Evolutionary conservation across 2,797 vertebrate species (phyloP).

Genomic region (Pygocentrus nattereri): DNA sequence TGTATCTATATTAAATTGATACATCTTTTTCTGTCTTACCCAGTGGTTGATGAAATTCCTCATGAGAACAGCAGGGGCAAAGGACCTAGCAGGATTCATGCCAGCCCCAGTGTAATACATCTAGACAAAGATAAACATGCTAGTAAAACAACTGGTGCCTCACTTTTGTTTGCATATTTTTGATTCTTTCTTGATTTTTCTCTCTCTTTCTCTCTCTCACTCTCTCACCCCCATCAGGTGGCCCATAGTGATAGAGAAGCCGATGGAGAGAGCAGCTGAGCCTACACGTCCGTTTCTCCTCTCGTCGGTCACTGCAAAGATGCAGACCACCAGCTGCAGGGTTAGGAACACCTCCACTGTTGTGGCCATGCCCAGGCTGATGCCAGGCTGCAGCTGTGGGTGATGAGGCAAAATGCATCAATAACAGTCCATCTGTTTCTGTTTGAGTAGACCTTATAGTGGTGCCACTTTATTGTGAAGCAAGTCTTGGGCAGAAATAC

Average conservation of each 20-base stretch:
- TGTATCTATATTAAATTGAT: background rate
- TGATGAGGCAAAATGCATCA: conserved; percentile 10
- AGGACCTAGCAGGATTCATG: conserved; percentile 95
- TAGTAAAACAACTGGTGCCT: background rate
- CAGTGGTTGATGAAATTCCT: conserved; percentile 94
- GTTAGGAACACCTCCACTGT: conserved; percentile 93
- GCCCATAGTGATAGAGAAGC: conserved; percentile 90
- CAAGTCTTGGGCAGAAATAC: background rate
- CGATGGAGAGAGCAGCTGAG: conserved; percentile 88
- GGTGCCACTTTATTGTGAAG: background rate
- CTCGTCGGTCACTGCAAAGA: conserved; percentile 91
- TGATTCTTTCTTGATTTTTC: background rate
- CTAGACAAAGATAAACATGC: conserved; percentile 70
- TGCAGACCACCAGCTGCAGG: conserved; percentile 89
- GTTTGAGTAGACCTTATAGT: background rate
- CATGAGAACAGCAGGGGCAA: conserved; percentile 91
- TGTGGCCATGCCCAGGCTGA: conserved; percentile 90
- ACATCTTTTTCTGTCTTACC: conserved; percentile 76
- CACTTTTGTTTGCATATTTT: background rate
- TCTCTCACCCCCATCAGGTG: conserved; percentile 92
- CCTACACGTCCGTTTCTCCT: conserved; percentile 87
- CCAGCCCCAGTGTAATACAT: conserved; percentile 93
- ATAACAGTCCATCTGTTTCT: background rate
- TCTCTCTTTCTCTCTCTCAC: conserved; percentile 64
- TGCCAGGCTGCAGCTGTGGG: conserved; percentile 86